Base-by-base conservation (phyloP, 2,888 invertebrate genomes). In the Aphodius sticticus region DNA sequence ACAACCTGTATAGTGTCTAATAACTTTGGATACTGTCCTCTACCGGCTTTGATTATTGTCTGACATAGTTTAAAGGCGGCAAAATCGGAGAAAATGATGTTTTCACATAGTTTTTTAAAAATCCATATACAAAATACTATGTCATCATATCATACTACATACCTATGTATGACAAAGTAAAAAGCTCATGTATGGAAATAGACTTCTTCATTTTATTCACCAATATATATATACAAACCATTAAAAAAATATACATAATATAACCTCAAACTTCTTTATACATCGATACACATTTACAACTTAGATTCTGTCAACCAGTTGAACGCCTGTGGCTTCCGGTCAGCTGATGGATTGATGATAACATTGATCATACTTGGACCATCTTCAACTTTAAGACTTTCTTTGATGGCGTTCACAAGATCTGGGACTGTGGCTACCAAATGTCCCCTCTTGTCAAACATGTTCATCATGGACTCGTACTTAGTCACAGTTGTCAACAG, bases 231-330 rank as follows among this genome's bases (percentile, higher is more conserved):
- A 70, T 70, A 26, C 16, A 70, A 70, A 70, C 71, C 26, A 26
- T 26, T 26, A 26, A 26, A 16, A 70, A 70, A 26, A 26, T 12
- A 16, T 70, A 70, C 14, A 26, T 4, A 7, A 70, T 26, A 70
- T 70, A 26, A 26, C 71, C 7, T 16, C 71, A 70, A 70, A 16
- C 35, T 14, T 70, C 35, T 16, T 69, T 26, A 69, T 69, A 26
- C 9, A 69, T 69, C 69, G 6, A 16, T 26, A 69, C 35, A 71
- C 26, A 78, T 86, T 92, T 92, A 96, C 85, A 97, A 90, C 89
- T 98, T 98, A 6, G 97, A 97, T 89, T 97, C 96, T 0, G 98
- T 97, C 6, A 98, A 91, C 98, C 98, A 98, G 87, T 92, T 94
- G 88, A 97, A 97, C 16, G 95, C 92, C 90, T 99, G 99, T 69